Conservation (phyloP, 2,888 invertebrate genomes). For the Resseliella maxima region DNA sequence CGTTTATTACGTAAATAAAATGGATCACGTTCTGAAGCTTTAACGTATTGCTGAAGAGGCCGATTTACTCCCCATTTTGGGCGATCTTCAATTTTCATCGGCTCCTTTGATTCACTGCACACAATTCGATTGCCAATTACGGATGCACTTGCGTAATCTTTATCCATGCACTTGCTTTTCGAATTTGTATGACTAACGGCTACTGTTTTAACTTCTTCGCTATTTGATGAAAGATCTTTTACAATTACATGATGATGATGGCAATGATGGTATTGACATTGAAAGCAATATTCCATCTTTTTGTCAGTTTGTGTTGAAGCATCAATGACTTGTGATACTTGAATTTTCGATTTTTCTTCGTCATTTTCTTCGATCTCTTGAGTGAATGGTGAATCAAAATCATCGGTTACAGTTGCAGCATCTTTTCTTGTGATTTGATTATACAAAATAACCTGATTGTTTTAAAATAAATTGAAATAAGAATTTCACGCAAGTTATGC, state of each 20-base stretch:
- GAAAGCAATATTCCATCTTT: conserved; percentile 61
- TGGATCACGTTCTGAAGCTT: conserved; percentile 91
- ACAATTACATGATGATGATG: conserved; percentile 59
- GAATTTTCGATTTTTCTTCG: neutral
- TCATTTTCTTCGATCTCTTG: neutral
- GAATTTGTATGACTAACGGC: neutral
- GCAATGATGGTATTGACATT: conserved; percentile 64
- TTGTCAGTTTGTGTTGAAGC: conserved; percentile 58
- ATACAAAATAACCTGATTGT: neutral
- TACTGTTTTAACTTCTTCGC: neutral
- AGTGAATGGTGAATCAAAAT: neutral
- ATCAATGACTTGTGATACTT: neutral
- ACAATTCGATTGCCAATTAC: conserved; percentile 61
- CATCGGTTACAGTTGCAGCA: conserved; percentile 66
- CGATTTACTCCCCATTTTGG: conserved; percentile 82
- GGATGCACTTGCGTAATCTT: conserved; percentile 59
- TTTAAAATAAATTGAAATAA: neutral
- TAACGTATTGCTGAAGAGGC: conserved; percentile 84
- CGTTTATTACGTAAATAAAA: conserved; percentile 76
- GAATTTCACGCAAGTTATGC: too few relatives aligned
- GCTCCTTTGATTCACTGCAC: conserved; percentile 59
- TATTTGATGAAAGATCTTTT: conserved; percentile 46
- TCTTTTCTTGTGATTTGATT: neutral
- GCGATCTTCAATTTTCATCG: conserved; percentile 71
- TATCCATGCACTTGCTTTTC: neutral